Conservation (phyloP, 2,797 vertebrate genomes). For the Numenius phaeopus region DNA sequence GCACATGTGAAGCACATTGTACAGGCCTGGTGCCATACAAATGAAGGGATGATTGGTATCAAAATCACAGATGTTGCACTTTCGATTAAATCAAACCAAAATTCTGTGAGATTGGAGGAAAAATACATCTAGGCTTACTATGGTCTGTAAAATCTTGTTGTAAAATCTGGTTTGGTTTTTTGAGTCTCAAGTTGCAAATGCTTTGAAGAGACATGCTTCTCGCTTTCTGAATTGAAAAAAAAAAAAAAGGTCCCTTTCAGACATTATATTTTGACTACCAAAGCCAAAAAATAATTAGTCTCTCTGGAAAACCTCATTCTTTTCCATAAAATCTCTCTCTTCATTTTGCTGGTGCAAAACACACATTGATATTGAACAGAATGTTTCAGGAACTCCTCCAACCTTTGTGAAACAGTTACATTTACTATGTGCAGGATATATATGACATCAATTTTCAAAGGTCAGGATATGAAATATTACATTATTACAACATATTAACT, state of each 20-base stretch:
- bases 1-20: not conserved
- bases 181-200: not conserved
- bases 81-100: not conserved
- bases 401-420: not conserved
- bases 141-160: not conserved
- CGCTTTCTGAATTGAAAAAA: not conserved
- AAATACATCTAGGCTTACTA: not conserved
- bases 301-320: not conserved
- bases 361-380: not conserved
- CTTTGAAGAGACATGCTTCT: not conserved
- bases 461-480: not conserved
- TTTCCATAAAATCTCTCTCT: not conserved
- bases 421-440: not conserved
- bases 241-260: not conserved
- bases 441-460: not conserved
- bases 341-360: not conserved
- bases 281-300: not conserved
- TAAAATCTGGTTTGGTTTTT: not conserved
- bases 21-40: rapidly evolving
- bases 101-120: not conserved
- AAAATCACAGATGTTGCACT: not conserved
- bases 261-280: not conserved
- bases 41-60: not conserved
- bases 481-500: not conserved
- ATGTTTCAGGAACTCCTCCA: not conserved